phyloP scores from a whole-genome alignment of 2,888 invertebrate species.

The Idaea biselata region DNA sequence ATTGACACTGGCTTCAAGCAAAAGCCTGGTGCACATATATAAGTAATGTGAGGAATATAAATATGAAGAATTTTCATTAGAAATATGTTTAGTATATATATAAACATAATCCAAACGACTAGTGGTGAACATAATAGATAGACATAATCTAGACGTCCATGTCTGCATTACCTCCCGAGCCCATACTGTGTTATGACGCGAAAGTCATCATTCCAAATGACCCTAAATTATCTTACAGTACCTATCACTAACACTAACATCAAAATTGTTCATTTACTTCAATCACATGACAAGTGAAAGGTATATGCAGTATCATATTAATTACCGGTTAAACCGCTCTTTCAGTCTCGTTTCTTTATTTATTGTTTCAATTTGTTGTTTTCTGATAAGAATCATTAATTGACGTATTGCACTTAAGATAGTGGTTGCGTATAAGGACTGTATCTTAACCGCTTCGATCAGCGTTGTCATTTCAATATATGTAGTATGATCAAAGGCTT shows the following conservation, averaged over 20 bases:
- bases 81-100: too few relatives aligned
- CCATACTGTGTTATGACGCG: not conserved
- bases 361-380: constrained; percentile 25
- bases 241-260: not conserved
- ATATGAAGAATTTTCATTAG: too few relatives aligned
- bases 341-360: constrained; percentile 24
- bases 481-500: not conserved
- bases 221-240: not conserved
- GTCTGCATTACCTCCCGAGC: not conserved
- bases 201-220: not conserved
- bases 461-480: not conserved
- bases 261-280: not conserved
- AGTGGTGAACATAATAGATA: too few relatives aligned
- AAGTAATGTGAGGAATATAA: too few relatives aligned
- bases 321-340: constrained; percentile 18
- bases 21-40: too few relatives aligned
- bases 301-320: constrained; percentile 5
- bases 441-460: not conserved
- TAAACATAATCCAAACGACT: too few relatives aligned
- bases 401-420: constrained; percentile 6
- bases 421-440: not conserved
- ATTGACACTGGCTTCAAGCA: too few relatives aligned
- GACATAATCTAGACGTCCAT: not conserved
- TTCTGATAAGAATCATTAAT: constrained; percentile 20
- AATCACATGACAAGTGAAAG: not conserved